phyloP scores from a whole-genome alignment of 2,797 vertebrate genomes.

The Coranthus polyacanthus region DNA sequence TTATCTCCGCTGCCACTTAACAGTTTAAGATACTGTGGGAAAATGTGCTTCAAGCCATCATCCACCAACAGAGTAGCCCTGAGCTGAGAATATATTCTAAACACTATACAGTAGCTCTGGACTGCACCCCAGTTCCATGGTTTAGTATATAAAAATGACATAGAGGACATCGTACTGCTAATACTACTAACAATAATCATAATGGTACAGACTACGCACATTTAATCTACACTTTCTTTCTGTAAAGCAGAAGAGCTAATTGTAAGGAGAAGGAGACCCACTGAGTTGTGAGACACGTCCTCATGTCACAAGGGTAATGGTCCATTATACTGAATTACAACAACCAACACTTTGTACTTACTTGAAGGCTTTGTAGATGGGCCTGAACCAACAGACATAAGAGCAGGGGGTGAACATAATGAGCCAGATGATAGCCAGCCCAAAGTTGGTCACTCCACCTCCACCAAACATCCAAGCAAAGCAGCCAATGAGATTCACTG shows the following conservation, averaged over 20 bases:
- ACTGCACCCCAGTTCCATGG: not conserved
- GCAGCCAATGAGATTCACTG: slow-evolving; percentile 96
- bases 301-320: too few species aligned
- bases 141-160: not conserved
- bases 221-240: too few species aligned
- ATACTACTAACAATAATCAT: too few species aligned
- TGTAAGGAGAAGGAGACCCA: too few species aligned
- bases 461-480: slow-evolving; percentile 98
- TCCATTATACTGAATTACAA: too few species aligned
- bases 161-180: too few species aligned
- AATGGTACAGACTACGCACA: too few species aligned
- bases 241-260: too few species aligned
- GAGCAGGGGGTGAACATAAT: slow-evolving; percentile 99
- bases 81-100: not conserved
- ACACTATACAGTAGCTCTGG: not conserved
- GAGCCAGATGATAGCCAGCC: slow-evolving; percentile 97
- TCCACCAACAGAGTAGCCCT: not conserved
- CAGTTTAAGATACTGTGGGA: slow-evolving; percentile 6
- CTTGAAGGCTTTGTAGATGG: slow-evolving; percentile 99
- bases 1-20: slow-evolving; percentile 27
- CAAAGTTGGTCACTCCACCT: slow-evolving; percentile 97
- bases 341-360: too few species aligned
- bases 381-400: slow-evolving; percentile 99
- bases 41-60: not conserved
- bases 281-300: too few species aligned